These are phyloP conservation scores for Coryphaenoides rupestris DNA, from an alignment of 2,113 vertebrate genomes.

Conservation along the genomic window DNA sequence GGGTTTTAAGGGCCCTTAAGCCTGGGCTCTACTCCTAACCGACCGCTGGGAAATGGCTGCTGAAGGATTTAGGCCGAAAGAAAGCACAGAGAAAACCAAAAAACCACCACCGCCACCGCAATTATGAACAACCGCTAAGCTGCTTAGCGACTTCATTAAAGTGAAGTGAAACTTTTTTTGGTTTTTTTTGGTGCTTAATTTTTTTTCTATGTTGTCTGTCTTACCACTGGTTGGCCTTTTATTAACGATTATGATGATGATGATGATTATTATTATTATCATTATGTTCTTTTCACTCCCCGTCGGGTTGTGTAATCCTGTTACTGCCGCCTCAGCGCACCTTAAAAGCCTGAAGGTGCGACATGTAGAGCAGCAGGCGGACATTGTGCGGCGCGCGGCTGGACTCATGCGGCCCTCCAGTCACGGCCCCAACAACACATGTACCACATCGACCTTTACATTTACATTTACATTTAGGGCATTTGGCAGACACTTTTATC, in stretches of 20 bases:
- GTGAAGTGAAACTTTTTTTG: constrained; percentile 66
- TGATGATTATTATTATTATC: constrained; percentile 36
- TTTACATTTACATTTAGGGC: neutral
- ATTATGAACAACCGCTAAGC: constrained; percentile 68
- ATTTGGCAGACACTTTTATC: neutral
- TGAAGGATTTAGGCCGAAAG: constrained; percentile 52
- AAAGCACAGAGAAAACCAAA: constrained; percentile 51
- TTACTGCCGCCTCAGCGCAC: constrained; percentile 42
- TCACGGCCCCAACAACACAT: no score
- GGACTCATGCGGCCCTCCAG: no score
- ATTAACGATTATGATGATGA: no score
- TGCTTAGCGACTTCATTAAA: constrained; percentile 71
- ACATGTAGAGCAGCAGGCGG: neutral
- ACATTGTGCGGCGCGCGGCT: no score
- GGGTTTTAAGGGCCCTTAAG: constrained; percentile 37
- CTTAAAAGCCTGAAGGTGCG: constrained; percentile 37
- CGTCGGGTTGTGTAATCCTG: constrained; percentile 30
- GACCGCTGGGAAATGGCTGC: constrained; percentile 28
- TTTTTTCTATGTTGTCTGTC: constrained; percentile 53
- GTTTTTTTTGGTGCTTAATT: constrained; percentile 56
- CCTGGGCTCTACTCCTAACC: constrained; percentile 34
- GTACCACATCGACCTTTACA: no score
- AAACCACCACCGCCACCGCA: constrained; percentile 54
- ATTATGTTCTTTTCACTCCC: constrained; percentile 23
- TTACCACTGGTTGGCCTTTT: constrained; percentile 44